Conservation (phyloP, 2,797 vertebrate genomes). For the Gadopsis bispinosus region DNA sequence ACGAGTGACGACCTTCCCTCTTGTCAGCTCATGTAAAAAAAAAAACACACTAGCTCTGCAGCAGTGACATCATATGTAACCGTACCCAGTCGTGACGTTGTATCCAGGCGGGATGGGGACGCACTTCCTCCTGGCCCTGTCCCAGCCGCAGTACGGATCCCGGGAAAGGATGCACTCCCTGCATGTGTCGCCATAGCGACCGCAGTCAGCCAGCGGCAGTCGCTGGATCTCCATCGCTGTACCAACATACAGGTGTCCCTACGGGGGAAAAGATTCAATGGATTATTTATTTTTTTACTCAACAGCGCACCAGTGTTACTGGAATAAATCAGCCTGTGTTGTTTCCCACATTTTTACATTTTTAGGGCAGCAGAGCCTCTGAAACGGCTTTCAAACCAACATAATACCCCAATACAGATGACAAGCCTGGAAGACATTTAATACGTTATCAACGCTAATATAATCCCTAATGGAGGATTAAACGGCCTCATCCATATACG, state of each 20-base stretch:
- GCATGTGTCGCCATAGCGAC: slow-evolving; percentile 86
- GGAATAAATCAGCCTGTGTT: not conserved
- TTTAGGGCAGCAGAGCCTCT: not conserved
- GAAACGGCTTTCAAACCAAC: not conserved
- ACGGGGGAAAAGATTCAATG: slow-evolving; percentile 7
- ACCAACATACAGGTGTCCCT: slow-evolving; percentile 87
- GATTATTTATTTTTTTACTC: not conserved
- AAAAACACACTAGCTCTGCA: slow-evolving; percentile 21
- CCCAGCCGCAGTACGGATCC: slow-evolving; percentile 86
- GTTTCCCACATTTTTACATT: not conserved
- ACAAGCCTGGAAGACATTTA: not conserved
- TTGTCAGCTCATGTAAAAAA: not conserved
- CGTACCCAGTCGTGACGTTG: slow-evolving; percentile 78
- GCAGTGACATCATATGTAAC: slow-evolving; percentile 30
- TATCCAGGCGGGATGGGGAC: slow-evolving; percentile 80
- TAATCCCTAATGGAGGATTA: not conserved
- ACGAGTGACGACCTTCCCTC: not conserved
- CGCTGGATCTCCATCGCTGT: slow-evolving; percentile 86
- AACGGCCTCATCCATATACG: not conserved
- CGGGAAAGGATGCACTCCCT: slow-evolving; percentile 85
- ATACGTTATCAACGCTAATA: not conserved
- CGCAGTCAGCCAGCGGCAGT: slow-evolving; percentile 85
- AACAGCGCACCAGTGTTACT: not conserved
- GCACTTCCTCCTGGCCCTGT: slow-evolving; percentile 82
- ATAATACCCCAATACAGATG: not conserved